These are phyloP conservation scores for Onychomys torridus DNA, from an alignment of 2,797 vertebrate species.

Conservation along the genomic window DNA sequence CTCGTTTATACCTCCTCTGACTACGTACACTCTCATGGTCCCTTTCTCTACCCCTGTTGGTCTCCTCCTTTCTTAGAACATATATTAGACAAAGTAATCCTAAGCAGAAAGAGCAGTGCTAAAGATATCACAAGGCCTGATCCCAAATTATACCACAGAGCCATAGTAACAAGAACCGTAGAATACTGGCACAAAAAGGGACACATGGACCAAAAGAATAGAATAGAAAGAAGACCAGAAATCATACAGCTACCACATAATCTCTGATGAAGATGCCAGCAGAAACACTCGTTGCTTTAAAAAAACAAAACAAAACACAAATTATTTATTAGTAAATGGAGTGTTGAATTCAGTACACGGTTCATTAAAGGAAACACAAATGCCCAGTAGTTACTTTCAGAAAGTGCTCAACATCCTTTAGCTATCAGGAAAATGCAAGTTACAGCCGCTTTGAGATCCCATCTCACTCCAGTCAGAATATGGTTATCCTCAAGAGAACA, in stretches of 20 bases:
- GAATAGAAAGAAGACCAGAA: neutral
- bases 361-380: neutral
- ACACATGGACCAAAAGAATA: neutral
- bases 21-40: neutral
- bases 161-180: neutral
- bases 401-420: neutral
- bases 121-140: neutral
- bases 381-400: neutral
- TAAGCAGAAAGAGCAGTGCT: neutral
- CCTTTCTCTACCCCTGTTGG: neutral
- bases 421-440: neutral
- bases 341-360: neutral
- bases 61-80: neutral
- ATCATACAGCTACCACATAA: neutral
- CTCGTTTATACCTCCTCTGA: neutral
- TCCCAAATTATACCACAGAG: neutral
- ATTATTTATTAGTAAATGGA: neutral
- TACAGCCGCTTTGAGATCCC: neutral
- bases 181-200: no score
- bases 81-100: neutral
- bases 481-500: neutral
- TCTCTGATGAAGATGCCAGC: neutral
- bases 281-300: neutral
- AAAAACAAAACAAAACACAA: neutral
- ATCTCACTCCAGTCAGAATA: neutral